Conservation (phyloP, 2,888 invertebrate species). For the Cephonodes hylas region DNA sequence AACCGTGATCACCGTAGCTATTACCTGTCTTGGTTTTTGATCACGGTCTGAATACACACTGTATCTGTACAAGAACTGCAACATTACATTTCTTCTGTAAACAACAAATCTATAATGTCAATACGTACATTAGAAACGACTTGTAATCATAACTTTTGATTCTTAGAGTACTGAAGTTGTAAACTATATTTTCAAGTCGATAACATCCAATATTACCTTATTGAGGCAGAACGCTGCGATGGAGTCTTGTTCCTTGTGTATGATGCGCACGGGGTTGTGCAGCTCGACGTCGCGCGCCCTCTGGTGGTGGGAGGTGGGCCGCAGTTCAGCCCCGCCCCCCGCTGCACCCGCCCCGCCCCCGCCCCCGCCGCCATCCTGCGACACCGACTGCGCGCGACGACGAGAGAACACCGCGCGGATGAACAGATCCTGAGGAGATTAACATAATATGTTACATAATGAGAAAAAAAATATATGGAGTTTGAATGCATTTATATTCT, state of each 20-base stretch:
- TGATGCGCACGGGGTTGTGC: constrained; percentile 94
- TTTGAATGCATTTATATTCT: too few species aligned
- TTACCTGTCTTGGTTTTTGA: too few species aligned
- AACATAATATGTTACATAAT: neutral
- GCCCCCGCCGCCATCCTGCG: constrained; percentile 34
- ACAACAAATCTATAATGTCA: too few species aligned
- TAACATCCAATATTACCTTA: constrained; percentile 80
- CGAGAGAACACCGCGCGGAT: constrained; percentile 97
- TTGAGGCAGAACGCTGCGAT: constrained; percentile 98
- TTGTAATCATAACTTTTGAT: too few species aligned
- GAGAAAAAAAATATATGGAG: too few species aligned
- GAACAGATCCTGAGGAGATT: constrained; percentile 88
- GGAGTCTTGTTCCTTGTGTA: constrained; percentile 99
- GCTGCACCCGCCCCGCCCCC: constrained; percentile 30
- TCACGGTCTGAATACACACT: too few species aligned
- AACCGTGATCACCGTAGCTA: too few species aligned
- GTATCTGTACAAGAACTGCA: too few species aligned
- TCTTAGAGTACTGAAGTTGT: too few species aligned
- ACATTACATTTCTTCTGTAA: too few species aligned
- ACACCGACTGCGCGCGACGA: constrained; percentile 79
- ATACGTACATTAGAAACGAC: too few species aligned
- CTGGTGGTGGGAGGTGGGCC: constrained; percentile 38
- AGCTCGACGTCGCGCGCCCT: constrained; percentile 55
- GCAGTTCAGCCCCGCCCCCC: constrained; percentile 28
- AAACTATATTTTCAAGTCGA: too few species aligned